These are phyloP conservation scores for Labrus mixtus DNA, from an alignment of 2,113 vertebrate species.

Conservation along the genomic window DNA sequence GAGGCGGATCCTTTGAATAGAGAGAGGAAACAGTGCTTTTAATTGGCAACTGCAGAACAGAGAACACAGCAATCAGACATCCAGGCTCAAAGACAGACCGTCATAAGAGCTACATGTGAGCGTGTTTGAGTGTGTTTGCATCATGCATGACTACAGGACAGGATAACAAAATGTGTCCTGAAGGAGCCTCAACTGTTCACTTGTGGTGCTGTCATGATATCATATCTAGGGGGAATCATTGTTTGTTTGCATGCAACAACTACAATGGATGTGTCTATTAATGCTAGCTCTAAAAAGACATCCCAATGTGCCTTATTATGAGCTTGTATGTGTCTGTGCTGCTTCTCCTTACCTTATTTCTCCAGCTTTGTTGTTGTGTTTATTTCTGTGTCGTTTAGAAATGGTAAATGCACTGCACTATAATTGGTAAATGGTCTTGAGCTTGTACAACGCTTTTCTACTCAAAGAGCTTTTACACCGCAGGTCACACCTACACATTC, in stretches of 20 bases:
- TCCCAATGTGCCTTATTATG: no score
- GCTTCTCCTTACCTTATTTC: not conserved
- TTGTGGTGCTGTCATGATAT: conserved; percentile 6
- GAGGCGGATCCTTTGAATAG: conserved; percentile 43
- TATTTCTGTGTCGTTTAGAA: no score
- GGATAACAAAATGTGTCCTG: not conserved
- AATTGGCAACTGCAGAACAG: conserved; percentile 40
- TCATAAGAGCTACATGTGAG: conserved; percentile 31
- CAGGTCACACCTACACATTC: no score
- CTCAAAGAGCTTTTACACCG: no score
- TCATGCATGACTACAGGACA: not conserved
- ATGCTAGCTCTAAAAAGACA: not conserved
- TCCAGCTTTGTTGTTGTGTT: no score
- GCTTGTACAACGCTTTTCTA: no score
- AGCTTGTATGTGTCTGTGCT: not conserved
- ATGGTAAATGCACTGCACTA: no score
- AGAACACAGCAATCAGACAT: conserved; percentile 45
- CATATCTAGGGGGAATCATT: not conserved
- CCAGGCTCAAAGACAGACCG: conserved; percentile 6
- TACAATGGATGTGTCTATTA: not conserved
- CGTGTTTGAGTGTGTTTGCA: not conserved
- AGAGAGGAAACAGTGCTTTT: conserved; percentile 32
- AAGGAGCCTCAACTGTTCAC: conserved; percentile 4
- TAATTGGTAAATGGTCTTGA: no score
- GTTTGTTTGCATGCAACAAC: not conserved